Percentiles rank a stretch among this genome's conserved stretches.
phyloP scores from a whole-genome alignment of 1,140 invertebrate genomes.

The Nautilus pompilius region DNA sequence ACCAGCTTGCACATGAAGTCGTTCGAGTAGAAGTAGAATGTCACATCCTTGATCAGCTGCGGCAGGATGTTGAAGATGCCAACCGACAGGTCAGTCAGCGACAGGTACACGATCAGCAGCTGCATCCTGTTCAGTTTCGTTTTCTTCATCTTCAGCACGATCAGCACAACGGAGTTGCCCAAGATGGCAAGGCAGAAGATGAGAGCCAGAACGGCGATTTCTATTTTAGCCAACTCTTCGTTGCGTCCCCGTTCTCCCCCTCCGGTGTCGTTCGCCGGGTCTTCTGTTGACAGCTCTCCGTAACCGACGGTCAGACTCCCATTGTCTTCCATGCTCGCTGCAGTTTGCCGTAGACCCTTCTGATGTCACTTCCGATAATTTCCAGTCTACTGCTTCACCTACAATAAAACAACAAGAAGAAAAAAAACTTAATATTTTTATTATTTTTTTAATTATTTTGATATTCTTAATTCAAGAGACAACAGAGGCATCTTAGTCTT shows the following conservation, averaged over 20 bases:
- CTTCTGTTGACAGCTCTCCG: too few species aligned
- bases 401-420: too few species aligned
- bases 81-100: slow-evolving; percentile 68
- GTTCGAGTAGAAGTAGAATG: slow-evolving; percentile 63
- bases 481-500: too few species aligned
- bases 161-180: slow-evolving; percentile 65
- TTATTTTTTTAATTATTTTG: too few species aligned
- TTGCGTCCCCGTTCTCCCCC: slow-evolving; percentile 28
- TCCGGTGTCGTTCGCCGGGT: too few species aligned
- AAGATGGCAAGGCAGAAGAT: slow-evolving; percentile 65
- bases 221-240: slow-evolving; percentile 61
- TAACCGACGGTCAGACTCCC: too few species aligned
- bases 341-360: too few species aligned
- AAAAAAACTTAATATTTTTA: too few species aligned
- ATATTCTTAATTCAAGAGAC: too few species aligned
- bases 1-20: slow-evolving; percentile 62
- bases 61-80: slow-evolving; percentile 68
- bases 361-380: too few species aligned
- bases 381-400: too few species aligned
- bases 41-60: slow-evolving; percentile 68
- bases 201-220: slow-evolving; percentile 62
- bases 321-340: too few species aligned
- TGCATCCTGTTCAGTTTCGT: slow-evolving; percentile 67
- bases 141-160: slow-evolving; percentile 52
- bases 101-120: slow-evolving; percentile 69